Percentiles rank a stretch among this genome's conserved stretches.
Evolutionary conservation across 1,140 invertebrate species (phyloP).

Genomic region (Nephotettix cincticeps): DNA sequence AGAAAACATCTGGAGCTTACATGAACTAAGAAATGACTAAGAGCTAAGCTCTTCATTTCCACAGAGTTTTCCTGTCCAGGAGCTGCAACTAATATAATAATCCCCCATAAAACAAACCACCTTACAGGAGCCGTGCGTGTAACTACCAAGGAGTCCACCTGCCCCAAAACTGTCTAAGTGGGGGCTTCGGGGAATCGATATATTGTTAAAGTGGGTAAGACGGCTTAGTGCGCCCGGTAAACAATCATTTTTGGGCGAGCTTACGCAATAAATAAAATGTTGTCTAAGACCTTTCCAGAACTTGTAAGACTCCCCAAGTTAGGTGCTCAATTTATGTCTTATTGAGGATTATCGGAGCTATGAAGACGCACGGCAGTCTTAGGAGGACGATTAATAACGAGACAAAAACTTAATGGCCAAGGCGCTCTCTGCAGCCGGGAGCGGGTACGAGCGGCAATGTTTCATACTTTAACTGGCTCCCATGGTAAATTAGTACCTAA

Average conservation of each 20-base stretch:
- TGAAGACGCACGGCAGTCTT: conserved; percentile 1
- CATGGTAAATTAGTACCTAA: background rate
- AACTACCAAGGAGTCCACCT: no score
- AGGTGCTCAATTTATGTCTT: background rate
- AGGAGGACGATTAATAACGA: background rate
- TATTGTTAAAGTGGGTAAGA: conserved; percentile 12
- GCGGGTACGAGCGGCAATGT: background rate
- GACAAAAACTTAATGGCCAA: background rate
- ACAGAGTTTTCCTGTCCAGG: no score
- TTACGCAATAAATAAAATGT: conserved; percentile 13
- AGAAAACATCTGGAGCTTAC: no score
- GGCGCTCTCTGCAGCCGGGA: background rate
- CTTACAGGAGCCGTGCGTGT: background rate
- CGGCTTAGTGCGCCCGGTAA: background rate
- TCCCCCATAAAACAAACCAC: background rate
- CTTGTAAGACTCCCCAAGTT: conserved; percentile 3
- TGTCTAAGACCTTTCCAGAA: background rate
- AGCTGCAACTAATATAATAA: no score
- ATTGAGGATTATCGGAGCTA: background rate
- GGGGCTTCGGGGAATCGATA: conserved; percentile 1
- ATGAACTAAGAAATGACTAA: no score
- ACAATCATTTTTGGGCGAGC: conserved; percentile 3
- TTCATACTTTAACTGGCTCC: background rate
- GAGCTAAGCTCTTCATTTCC: no score
- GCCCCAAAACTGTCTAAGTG: background rate